Conservation (phyloP, 2,113 vertebrate genomes). For the Heterochromis multidens region DNA sequence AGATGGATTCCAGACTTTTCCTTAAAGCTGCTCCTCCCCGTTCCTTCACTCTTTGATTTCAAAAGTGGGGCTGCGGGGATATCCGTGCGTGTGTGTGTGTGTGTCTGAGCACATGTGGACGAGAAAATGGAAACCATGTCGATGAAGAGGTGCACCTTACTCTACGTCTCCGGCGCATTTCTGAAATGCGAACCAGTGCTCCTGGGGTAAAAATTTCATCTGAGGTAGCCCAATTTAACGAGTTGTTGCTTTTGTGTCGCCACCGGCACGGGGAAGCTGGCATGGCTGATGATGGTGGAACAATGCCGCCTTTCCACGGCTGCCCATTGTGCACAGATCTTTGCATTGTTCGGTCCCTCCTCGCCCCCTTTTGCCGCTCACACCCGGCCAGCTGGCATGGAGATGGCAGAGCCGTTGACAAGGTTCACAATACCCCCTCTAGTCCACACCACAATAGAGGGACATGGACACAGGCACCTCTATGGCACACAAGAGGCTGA, state of each 20-base stretch:
- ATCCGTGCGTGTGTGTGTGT: background rate
- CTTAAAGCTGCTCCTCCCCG: slow-evolving; percentile 36
- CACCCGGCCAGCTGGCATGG: slow-evolving; percentile 75
- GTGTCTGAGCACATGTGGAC: background rate
- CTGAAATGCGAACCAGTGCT: background rate
- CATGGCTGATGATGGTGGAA: slow-evolving; percentile 45
- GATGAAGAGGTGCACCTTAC: slow-evolving; percentile 17
- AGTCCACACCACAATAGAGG: slow-evolving; percentile 67
- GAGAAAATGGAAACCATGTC: background rate
- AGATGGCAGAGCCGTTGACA: slow-evolving; percentile 68
- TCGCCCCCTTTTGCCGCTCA: slow-evolving; percentile 27
- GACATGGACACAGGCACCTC: slow-evolving; percentile 70
- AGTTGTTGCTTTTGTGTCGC: slow-evolving; percentile 26
- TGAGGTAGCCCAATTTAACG: slow-evolving; percentile 32
- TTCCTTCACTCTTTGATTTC: slow-evolving; percentile 51
- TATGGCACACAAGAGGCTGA: slow-evolving; percentile 67
- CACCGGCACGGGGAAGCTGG: slow-evolving; percentile 44
- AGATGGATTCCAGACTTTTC: slow-evolving; percentile 69
- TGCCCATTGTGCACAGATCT: slow-evolving; percentile 67
- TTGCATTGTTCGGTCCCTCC: slow-evolving; percentile 61
- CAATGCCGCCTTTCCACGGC: slow-evolving; percentile 61
- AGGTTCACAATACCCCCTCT: slow-evolving; percentile 72
- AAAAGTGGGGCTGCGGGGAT: slow-evolving; percentile 19
- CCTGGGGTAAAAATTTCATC: background rate
- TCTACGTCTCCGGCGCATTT: background rate